Evolutionary conservation across 2,888 invertebrate genomes (phyloP).

Genomic region (Ctena decussata): DNA sequence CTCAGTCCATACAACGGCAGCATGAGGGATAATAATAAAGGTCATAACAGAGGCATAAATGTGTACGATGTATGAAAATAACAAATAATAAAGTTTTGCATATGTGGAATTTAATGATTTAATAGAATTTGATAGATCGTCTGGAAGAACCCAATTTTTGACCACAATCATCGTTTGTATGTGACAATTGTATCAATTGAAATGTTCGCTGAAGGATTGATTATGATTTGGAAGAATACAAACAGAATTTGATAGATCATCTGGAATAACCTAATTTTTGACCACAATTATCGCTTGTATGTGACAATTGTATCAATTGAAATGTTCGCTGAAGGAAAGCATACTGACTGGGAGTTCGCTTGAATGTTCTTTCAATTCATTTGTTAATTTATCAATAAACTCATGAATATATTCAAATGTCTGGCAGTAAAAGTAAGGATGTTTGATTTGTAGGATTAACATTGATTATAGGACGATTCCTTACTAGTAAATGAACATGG

Average conservation of each 20-base stretch:
- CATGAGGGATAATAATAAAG: too few species aligned
- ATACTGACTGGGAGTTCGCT: constrained; percentile 4
- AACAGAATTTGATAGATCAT: too few species aligned
- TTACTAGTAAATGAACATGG: too few species aligned
- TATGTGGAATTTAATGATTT: too few species aligned
- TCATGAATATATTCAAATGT: constrained; percentile 31
- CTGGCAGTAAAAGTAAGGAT: constrained; percentile 8
- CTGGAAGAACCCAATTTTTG: background rate
- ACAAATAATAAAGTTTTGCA: too few species aligned
- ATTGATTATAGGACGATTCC: background rate
- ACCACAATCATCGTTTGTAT: background rate
- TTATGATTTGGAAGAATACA: too few species aligned
- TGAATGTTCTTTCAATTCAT: constrained; percentile 40
- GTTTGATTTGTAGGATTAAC: background rate
- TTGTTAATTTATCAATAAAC: constrained; percentile 42
- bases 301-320: background rate
- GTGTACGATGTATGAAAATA: too few species aligned
- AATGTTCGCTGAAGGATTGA: background rate
- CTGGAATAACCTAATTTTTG: background rate
- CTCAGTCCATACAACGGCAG: too few species aligned
- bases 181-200: background rate
- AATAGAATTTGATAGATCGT: too few species aligned
- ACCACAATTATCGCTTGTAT: background rate
- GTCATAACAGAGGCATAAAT: too few species aligned
- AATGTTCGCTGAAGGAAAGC: background rate